Percentiles rank a stretch among this genome's conserved stretches.
Conservation (phyloP, 2,888 invertebrate genomes). For the Lasioglossum leucozonium region DNA sequence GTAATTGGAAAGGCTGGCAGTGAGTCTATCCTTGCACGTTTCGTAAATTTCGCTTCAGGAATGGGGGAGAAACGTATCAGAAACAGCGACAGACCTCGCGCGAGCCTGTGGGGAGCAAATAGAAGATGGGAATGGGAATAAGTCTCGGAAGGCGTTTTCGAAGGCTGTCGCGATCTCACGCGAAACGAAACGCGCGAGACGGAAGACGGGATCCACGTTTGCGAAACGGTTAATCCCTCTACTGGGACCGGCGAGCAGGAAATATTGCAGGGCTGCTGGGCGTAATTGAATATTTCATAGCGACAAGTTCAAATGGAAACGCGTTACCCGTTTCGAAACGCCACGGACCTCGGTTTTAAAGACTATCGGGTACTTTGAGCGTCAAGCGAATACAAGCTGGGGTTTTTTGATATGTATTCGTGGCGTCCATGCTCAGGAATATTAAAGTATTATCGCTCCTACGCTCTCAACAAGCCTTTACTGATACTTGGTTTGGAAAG, state of each 20-base stretch:
- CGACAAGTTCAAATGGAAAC: neutral
- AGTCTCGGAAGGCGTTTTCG: neutral
- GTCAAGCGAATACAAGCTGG: neutral
- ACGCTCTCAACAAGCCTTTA: too few species aligned
- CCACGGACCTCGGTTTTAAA: neutral
- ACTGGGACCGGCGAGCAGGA: neutral
- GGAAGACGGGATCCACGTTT: neutral
- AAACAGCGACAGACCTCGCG: neutral
- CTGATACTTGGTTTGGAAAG: too few species aligned
- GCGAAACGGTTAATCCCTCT: neutral
- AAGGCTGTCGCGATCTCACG: neutral
- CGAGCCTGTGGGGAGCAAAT: neutral
- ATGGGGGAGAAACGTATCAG: neutral
- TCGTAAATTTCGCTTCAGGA: neutral
- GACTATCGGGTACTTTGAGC: neutral
- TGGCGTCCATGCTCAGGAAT: neutral
- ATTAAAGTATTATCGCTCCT: too few species aligned
- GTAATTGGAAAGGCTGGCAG: neutral
- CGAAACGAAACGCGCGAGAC: neutral
- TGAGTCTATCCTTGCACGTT: neutral
- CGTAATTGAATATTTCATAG: neutral
- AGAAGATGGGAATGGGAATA: neutral
- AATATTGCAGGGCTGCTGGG: neutral
- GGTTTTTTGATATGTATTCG: neutral
- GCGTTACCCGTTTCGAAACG: neutral